Evolutionary conservation across 2,113 vertebrate genomes (phyloP).

Genomic region (Macquaria australasica): DNA sequence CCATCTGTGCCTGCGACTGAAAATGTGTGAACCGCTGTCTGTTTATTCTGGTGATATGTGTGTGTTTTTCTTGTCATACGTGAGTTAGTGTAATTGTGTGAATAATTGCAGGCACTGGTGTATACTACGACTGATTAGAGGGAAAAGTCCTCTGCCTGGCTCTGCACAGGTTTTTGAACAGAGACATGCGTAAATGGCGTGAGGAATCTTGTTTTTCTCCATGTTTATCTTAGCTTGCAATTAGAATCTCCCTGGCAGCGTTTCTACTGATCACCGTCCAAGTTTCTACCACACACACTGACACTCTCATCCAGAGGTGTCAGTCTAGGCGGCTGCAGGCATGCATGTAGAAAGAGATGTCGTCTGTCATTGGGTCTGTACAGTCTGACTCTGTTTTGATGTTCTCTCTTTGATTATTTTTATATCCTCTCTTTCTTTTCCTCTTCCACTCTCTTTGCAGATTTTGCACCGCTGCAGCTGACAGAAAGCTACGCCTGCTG

Average conservation of each 20-base stretch:
- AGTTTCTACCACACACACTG: constrained; percentile 68
- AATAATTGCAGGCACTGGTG: constrained; percentile 79
- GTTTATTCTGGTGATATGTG: constrained; percentile 75
- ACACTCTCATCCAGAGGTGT: constrained; percentile 55
- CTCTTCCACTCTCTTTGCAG: constrained; percentile 75
- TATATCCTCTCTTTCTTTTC: constrained; percentile 35
- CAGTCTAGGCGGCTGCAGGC: constrained; percentile 50
- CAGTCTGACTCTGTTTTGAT: constrained; percentile 49
- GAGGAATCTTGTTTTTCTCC: constrained; percentile 73
- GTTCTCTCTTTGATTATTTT: constrained; percentile 61
- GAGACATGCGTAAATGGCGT: constrained; percentile 70
- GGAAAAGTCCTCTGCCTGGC: constrained; percentile 67
- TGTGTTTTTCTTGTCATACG: constrained; percentile 84
- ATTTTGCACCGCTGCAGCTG: constrained; percentile 94
- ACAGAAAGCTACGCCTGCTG: constrained; percentile 92
- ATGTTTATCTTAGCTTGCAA: constrained; percentile 80
- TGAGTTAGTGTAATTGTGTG: constrained; percentile 83
- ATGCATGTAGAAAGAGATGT: constrained; percentile 23
- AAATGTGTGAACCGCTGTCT: constrained; percentile 70
- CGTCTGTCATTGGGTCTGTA: constrained; percentile 29
- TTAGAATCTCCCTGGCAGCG: constrained; percentile 78
- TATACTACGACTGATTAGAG: constrained; percentile 78
- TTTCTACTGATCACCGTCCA: constrained; percentile 64
- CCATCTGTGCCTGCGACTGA: constrained; percentile 61
- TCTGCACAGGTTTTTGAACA: constrained; percentile 49